Percentiles rank a stretch among this genome's conserved stretches.
phyloP scores from a whole-genome alignment of 1,140 invertebrate genomes.

The Eupristina koningsbergeri region DNA sequence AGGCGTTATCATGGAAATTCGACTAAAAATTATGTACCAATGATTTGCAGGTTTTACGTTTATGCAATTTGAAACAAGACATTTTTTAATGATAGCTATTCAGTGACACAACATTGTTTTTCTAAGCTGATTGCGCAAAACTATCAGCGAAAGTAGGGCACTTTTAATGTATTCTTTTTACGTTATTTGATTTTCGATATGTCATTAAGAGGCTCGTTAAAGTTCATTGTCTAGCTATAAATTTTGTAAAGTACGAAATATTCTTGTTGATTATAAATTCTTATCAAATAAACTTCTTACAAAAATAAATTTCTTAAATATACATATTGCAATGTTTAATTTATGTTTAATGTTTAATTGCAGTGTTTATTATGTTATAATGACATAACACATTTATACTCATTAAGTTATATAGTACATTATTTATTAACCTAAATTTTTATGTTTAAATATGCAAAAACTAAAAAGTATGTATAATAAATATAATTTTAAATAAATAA shows the following conservation, averaged over 20 bases:
- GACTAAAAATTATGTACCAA: background rate
- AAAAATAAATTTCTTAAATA: no score
- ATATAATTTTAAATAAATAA: no score
- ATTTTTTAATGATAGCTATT: background rate
- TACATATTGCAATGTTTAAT: no score
- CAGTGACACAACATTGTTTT: constrained; percentile 14
- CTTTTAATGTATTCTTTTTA: background rate
- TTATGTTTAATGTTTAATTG: no score
- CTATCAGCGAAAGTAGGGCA: constrained; percentile 2
- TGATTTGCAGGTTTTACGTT: background rate
- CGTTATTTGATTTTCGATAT: background rate
- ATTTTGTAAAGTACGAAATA: background rate
- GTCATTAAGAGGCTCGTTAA: background rate
- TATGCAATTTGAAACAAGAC: constrained; percentile 1
- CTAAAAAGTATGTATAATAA: no score
- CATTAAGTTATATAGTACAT: no score
- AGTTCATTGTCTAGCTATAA: background rate
- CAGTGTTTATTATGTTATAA: no score
- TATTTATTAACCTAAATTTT: no score
- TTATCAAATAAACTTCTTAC: no score
- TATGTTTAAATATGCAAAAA: no score
- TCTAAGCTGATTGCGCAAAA: constrained; percentile 18
- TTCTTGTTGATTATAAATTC: no score
- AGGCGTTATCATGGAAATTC: background rate
- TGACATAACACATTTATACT: no score